A percentile compares a stretch with the other conserved stretches of the same genome.
Evolutionary conservation across 2,888 invertebrate genomes (phyloP).

Genomic region (Agapetus fuscipes): DNA sequence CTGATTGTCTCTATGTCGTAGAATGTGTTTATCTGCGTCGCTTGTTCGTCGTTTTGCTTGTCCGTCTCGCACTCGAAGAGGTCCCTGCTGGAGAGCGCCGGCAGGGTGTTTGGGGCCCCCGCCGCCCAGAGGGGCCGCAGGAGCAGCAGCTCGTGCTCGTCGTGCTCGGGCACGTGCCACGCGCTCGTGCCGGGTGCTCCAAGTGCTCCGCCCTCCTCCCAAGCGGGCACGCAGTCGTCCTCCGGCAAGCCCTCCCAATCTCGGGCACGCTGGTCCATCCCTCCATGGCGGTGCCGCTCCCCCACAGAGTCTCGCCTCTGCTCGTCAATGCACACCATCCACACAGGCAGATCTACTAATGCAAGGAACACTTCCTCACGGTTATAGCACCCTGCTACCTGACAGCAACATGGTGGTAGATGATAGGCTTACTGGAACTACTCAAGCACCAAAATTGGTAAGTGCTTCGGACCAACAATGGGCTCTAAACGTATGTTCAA

Average conservation of each 20-base stretch:
- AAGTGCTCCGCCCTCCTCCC: not conserved
- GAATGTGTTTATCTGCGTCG: too few relatives aligned
- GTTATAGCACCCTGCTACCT: too few relatives aligned
- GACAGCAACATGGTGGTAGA: too few relatives aligned
- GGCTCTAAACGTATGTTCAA: too few relatives aligned
- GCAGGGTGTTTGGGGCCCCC: constrained; percentile 8
- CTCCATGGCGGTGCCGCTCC: constrained; percentile 15
- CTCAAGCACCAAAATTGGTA: too few relatives aligned
- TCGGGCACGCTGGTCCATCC: constrained; percentile 15
- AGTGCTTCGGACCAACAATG: too few relatives aligned
- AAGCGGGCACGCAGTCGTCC: not conserved
- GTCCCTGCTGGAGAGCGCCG: constrained; percentile 9
- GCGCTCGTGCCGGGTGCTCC: not conserved
- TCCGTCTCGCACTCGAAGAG: constrained; percentile 8
- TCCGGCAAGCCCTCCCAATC: constrained; percentile 12
- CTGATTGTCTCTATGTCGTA: too few relatives aligned
- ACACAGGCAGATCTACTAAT: not conserved
- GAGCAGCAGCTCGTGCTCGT: constrained; percentile 16
- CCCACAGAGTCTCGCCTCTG: constrained; percentile 2
- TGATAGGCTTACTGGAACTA: too few relatives aligned
- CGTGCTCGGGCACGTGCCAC: constrained; percentile 1
- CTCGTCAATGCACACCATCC: constrained; percentile 1
- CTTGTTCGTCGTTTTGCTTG: too few relatives aligned
- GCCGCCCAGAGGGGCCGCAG: constrained; percentile 18
- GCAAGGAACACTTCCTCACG: not conserved